Evolutionary conservation across 2,113 vertebrate genomes (phyloP).

Genomic region (Nerophis ophidion): DNA sequence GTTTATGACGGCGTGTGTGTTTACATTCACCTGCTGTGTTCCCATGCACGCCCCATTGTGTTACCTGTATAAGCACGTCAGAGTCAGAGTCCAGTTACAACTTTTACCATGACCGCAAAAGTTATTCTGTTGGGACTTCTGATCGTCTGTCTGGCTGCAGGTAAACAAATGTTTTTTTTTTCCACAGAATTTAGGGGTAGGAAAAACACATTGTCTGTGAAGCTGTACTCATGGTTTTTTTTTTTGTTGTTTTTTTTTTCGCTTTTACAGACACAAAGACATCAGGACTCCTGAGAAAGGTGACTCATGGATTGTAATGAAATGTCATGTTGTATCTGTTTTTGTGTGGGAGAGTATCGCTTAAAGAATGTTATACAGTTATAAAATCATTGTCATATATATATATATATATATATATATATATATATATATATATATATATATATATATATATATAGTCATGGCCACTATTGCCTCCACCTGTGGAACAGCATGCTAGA

Average conservation of each 20-base stretch:
- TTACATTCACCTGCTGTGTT: slow-evolving; percentile 39
- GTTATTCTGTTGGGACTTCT: slow-evolving; percentile 52
- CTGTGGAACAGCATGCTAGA: too few relatives aligned
- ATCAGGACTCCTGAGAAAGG: slow-evolving; percentile 38
- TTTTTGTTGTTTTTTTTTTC: not conserved
- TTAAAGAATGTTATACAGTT: too few relatives aligned
- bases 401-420: too few relatives aligned
- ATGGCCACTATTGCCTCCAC: too few relatives aligned
- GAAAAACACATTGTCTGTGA: too few relatives aligned
- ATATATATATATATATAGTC: too few relatives aligned
- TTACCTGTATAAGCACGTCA: slow-evolving; percentile 1
- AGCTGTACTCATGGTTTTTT: not conserved
- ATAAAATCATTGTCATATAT: too few relatives aligned
- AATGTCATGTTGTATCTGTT: too few relatives aligned
- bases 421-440: too few relatives aligned
- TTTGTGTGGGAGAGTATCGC: too few relatives aligned
- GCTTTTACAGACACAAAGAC: slow-evolving; percentile 37
- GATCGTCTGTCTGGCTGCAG: slow-evolving; percentile 49
- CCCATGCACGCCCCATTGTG: slow-evolving; percentile 20
- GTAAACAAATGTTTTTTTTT: slow-evolving; percentile 26
- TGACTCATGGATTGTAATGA: slow-evolving; percentile 13
- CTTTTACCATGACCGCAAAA: slow-evolving; percentile 48
- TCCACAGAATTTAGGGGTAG: not conserved
- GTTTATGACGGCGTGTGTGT: slow-evolving; percentile 21
- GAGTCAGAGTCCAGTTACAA: slow-evolving; percentile 17